Conservation (phyloP, 2,113 vertebrate genomes). For the Dicrurus megarhynchus region DNA sequence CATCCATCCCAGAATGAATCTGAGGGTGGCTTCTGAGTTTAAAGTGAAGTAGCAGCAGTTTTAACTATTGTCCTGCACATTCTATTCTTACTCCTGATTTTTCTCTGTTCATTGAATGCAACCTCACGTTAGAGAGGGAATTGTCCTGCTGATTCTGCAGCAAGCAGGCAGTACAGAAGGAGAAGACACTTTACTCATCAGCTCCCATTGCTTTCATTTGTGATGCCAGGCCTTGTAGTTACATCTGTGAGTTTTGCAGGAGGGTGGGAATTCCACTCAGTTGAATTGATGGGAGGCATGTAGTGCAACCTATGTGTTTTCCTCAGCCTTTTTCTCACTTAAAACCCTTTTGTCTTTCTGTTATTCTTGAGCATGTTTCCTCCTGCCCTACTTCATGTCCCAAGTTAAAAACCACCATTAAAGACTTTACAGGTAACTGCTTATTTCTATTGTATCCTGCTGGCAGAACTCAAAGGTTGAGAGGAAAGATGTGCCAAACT, state of each 20-base stretch:
- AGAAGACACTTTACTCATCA: neutral
- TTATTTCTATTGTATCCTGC: neutral
- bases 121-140: neutral
- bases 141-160: neutral
- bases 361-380: neutral
- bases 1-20: neutral
- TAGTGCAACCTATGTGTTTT: neutral
- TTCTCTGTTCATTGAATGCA: neutral
- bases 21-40: neutral
- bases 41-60: neutral
- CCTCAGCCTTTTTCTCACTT: neutral
- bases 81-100: neutral
- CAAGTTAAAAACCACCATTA: neutral
- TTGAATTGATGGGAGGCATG: neutral
- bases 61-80: rapidly evolving
- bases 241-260: neutral
- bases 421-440: neutral
- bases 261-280: neutral
- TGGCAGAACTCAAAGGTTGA: neutral
- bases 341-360: neutral
- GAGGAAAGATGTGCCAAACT: neutral
- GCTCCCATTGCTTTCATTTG: neutral
- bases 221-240: neutral
- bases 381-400: neutral
- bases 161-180: neutral